Evolutionary conservation across 2,888 invertebrate species (phyloP).

Genomic region (Perizoma affinitatum): DNA sequence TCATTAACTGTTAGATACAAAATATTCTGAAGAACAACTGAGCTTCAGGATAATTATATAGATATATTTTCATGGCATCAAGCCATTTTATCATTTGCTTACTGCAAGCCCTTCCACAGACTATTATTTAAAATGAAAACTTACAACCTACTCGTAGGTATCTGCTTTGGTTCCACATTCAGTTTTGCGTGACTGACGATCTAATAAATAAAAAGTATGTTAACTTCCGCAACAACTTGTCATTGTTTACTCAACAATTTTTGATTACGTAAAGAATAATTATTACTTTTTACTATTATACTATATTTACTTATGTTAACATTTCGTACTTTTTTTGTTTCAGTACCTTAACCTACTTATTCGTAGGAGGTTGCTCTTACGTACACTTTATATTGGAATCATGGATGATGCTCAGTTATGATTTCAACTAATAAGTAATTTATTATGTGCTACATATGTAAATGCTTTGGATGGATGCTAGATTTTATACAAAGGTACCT

Average conservation of each 20-base stretch:
- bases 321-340: constrained; percentile 4
- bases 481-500: constrained; percentile 65
- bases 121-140: too few species aligned
- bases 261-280: constrained; percentile 2
- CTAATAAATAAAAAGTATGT: constrained; percentile 1
- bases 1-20: not conserved
- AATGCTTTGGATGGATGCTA: constrained; percentile 58
- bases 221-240: constrained; percentile 1
- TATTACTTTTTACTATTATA: too few species aligned
- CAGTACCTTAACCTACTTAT: constrained; percentile 5
- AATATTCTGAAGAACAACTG: too few species aligned
- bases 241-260: constrained; percentile 6
- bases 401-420: constrained; percentile 5
- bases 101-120: too few species aligned
- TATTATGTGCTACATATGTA: constrained; percentile 63
- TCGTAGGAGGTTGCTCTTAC: not conserved
- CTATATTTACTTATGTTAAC: too few species aligned
- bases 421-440: constrained; percentile 37
- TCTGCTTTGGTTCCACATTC: constrained; percentile 6
- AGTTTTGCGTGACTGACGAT: constrained; percentile 11
- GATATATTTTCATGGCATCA: too few species aligned
- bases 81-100: too few species aligned
- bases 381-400: constrained; percentile 14
- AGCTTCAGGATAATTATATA: too few species aligned
- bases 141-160: too few species aligned